Percentiles rank a stretch among this genome's conserved stretches.
These are phyloP conservation scores for Alectura lathami DNA, from an alignment of 2,113 vertebrate species.

Conservation along the genomic window DNA sequence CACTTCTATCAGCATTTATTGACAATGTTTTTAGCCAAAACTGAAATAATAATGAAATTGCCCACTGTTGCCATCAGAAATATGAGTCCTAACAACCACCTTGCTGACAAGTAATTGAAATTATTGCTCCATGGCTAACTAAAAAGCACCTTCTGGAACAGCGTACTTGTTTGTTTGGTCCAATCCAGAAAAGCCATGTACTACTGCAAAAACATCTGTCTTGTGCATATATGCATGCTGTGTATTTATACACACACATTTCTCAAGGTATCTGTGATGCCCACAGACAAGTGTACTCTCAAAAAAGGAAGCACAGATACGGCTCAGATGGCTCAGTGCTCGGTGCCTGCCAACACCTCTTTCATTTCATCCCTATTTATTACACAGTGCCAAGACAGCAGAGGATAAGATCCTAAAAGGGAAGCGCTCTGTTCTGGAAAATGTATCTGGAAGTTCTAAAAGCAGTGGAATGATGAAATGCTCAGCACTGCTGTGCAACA, in stretches of 20 bases:
- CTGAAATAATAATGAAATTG: neutral
- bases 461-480: constrained; percentile 6
- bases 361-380: neutral
- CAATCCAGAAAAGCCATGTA: neutral
- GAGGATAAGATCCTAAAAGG: neutral
- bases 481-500: neutral
- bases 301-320: neutral
- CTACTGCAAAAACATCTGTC: constrained; percentile 19
- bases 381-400: constrained; percentile 12
- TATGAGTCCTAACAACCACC: neutral
- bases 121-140: neutral
- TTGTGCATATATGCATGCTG: neutral
- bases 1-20: neutral
- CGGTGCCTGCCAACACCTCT: neutral
- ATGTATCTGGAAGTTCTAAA: neutral
- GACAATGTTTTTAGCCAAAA: neutral
- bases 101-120: neutral
- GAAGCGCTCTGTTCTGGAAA: neutral
- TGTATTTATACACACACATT: constrained; percentile 26
- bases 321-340: neutral
- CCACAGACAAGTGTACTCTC: constrained; percentile 26
- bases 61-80: neutral
- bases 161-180: neutral
- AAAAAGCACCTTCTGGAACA: neutral
- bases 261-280: neutral